These are phyloP conservation scores for Trichopoda pennipes DNA, from an alignment of 2,888 invertebrate genomes.

Conservation along the genomic window DNA sequence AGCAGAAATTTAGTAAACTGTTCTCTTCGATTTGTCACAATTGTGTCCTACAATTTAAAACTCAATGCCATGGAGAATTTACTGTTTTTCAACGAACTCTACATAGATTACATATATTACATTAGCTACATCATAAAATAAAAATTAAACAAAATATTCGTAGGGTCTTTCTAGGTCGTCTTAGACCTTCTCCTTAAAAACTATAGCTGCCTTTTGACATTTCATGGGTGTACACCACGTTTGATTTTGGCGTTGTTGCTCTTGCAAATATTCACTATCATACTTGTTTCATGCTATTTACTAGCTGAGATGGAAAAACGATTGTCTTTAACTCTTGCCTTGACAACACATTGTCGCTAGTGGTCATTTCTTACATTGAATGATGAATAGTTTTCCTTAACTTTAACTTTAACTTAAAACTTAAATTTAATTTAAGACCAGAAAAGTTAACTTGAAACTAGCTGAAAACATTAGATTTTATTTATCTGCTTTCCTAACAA, in stretches of 20 bases:
- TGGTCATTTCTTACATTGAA: slow-evolving; percentile 56
- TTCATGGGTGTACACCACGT: slow-evolving; percentile 20
- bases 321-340: slow-evolving; percentile 50
- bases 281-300: background rate
- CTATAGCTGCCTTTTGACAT: slow-evolving; percentile 2
- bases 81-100: too few species aligned
- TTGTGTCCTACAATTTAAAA: too few species aligned
- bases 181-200: background rate
- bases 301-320: slow-evolving; percentile 13
- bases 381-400: slow-evolving; percentile 65
- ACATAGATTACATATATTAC: too few species aligned
- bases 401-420: slow-evolving; percentile 33
- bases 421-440: slow-evolving; percentile 64
- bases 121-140: too few species aligned
- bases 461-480: background rate
- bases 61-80: too few species aligned
- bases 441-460: slow-evolving; percentile 7
- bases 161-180: slow-evolving; percentile 10
- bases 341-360: slow-evolving; percentile 67
- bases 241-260: slow-evolving; percentile 33
- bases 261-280: background rate
- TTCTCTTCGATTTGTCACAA: too few species aligned
- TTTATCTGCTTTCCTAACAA: slow-evolving; percentile 30
- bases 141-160: background rate
- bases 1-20: too few species aligned